Evolutionary conservation across 2,888 invertebrate species (phyloP).

Genomic region (Neoaliturus tenellus): DNA sequence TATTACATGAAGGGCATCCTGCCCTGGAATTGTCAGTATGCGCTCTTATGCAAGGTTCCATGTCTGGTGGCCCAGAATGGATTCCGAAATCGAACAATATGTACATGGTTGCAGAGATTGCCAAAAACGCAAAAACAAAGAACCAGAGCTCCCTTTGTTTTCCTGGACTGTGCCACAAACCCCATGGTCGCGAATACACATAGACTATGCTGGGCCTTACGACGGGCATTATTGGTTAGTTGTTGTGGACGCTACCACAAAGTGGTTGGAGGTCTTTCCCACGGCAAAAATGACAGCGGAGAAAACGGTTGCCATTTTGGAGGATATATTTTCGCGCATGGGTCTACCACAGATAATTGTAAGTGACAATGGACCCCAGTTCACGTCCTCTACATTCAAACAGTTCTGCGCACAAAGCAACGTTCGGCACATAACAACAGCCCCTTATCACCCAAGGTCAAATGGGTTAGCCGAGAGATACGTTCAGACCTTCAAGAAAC

Average conservation of each 20-base stretch:
- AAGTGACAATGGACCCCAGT: conserved; percentile 62
- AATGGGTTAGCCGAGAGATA: conserved; percentile 67
- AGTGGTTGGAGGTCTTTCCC: conserved; percentile 66
- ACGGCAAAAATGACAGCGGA: conserved; percentile 60
- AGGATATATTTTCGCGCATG: conserved; percentile 60
- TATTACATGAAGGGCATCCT: too few species aligned
- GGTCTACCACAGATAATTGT: conserved; percentile 60
- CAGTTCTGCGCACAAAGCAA: conserved; percentile 51
- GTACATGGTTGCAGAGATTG: too few species aligned
- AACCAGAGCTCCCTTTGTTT: too few species aligned
- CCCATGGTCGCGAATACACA: too few species aligned
- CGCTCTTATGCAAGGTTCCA: too few species aligned
- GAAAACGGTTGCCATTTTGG: conserved; percentile 58
- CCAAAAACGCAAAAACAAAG: too few species aligned
- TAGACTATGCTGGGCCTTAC: too few species aligned
- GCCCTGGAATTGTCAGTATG: too few species aligned
- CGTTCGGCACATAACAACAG: conserved; percentile 37
- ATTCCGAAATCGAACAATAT: too few species aligned
- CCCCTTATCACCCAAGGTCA: conserved; percentile 63
- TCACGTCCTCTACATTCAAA: conserved; percentile 58
- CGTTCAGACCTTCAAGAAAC: conserved; percentile 64
- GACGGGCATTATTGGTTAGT: conserved; percentile 66
- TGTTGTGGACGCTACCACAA: conserved; percentile 65
- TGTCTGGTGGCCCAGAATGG: too few species aligned
- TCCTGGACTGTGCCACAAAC: too few species aligned